These are phyloP conservation scores for Rosalia funebris DNA, from an alignment of 2,888 invertebrate species.

Conservation along the genomic window DNA sequence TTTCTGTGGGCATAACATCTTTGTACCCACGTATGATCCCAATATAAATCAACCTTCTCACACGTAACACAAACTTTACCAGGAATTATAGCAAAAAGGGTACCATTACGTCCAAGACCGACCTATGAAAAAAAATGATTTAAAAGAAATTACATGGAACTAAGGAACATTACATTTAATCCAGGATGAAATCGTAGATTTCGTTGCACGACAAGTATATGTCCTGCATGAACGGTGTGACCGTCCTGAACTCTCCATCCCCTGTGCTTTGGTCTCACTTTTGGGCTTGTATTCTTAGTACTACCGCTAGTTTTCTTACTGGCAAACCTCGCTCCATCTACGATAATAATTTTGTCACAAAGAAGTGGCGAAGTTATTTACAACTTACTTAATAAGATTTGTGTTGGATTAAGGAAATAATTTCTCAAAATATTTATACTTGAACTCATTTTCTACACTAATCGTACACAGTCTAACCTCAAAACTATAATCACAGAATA, in stretches of 20 bases:
- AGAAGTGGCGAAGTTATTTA: neutral
- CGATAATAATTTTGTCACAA: neutral
- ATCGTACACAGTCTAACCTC: too few species aligned
- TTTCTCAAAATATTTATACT: conserved; percentile 8
- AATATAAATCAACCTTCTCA: conserved; percentile 82
- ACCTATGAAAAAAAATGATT: conserved; percentile 71
- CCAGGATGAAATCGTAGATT: conserved; percentile 82
- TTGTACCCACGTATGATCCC: conserved; percentile 80
- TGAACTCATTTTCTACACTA: neutral
- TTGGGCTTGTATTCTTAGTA: conserved; percentile 75
- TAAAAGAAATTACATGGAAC: neutral
- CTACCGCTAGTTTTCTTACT: conserved; percentile 81
- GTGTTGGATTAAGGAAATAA: neutral
- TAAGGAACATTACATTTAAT: conserved; percentile 73
- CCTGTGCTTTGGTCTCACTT: conserved; percentile 78
- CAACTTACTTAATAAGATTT: conserved; percentile 13
- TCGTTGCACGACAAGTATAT: conserved; percentile 76
- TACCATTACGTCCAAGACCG: conserved; percentile 81
- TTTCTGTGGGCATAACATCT: conserved; percentile 73
- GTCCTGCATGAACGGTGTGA: conserved; percentile 71
- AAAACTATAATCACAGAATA: too few species aligned
- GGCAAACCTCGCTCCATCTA: conserved; percentile 65
- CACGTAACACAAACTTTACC: conserved; percentile 85
- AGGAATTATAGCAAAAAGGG: conserved; percentile 81
- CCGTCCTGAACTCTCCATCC: conserved; percentile 84